phyloP scores from a whole-genome alignment of 2,113 vertebrate species.

The Anser cygnoides region DNA sequence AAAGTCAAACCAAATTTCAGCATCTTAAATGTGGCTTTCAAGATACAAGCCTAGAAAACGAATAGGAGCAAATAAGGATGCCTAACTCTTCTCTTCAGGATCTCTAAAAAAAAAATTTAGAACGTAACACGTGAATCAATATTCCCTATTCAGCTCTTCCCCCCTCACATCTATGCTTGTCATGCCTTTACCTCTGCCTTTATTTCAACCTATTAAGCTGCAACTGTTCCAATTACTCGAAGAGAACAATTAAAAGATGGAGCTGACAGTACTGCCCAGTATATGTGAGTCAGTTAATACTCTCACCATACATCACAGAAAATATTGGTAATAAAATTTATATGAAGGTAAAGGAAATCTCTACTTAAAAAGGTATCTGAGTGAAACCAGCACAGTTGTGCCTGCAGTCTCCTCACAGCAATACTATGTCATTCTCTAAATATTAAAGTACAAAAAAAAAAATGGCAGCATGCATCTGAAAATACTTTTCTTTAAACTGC shows the following conservation, averaged over 20 bases:
- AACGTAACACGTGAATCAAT: not conserved
- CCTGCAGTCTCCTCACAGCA: not conserved
- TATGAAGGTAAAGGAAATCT: not conserved
- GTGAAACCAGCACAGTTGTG: not conserved
- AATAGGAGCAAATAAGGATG: not conserved
- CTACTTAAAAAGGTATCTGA: not conserved
- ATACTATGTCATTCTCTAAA: not conserved
- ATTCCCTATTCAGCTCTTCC: not conserved
- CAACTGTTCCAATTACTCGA: not conserved
- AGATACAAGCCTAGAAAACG: not conserved
- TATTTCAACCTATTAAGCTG: not conserved
- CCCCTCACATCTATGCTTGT: not conserved
- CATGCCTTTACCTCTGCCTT: not conserved
- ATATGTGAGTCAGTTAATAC: not conserved
- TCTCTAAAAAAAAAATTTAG: not conserved
- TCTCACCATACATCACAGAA: not conserved
- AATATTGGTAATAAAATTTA: not conserved
- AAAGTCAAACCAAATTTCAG: not conserved
- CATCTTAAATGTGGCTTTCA: not conserved
- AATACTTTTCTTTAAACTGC: not conserved
- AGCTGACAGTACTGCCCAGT: not conserved
- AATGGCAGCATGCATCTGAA: accelerated
- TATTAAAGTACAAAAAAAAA: not conserved
- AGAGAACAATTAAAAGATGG: not conserved
- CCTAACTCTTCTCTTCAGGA: not conserved